These are phyloP conservation scores for Mirza zaza DNA, from an alignment of 2,113 vertebrate genomes.

Conservation along the genomic window DNA sequence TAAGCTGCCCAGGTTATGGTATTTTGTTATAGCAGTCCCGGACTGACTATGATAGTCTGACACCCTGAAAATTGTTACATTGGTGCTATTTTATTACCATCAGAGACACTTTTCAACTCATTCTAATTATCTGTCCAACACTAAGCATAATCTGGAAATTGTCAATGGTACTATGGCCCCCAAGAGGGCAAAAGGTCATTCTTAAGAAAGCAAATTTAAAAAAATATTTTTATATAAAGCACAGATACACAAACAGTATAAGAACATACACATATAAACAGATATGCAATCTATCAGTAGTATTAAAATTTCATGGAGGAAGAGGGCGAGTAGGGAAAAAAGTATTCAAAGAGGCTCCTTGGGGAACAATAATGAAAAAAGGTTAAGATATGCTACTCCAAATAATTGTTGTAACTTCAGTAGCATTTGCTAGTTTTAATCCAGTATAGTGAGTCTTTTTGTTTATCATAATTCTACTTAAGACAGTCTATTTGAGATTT, in stretches of 20 bases:
- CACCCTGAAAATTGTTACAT: background rate
- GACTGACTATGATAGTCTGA: background rate
- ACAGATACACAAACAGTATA: background rate
- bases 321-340: background rate
- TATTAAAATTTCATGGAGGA: conserved; percentile 1
- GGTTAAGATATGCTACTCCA: background rate
- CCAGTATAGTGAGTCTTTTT: background rate
- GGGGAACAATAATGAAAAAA: background rate
- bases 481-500: conserved; percentile 25
- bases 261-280: background rate
- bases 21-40: background rate
- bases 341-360: background rate
- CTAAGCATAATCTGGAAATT: background rate
- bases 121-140: background rate
- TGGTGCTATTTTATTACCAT: background rate
- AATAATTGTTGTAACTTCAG: conserved; percentile 3
- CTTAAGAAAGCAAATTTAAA: background rate
- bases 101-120: background rate
- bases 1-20: background rate
- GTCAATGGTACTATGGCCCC: background rate
- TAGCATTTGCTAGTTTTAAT: conserved; percentile 32
- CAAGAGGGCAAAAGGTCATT: background rate
- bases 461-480: conserved; percentile 33
- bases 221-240: background rate
- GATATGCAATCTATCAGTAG: background rate